These are phyloP conservation scores for Heliconius hewitsoni DNA, from an alignment of 1,140 invertebrate species.

Conservation along the genomic window DNA sequence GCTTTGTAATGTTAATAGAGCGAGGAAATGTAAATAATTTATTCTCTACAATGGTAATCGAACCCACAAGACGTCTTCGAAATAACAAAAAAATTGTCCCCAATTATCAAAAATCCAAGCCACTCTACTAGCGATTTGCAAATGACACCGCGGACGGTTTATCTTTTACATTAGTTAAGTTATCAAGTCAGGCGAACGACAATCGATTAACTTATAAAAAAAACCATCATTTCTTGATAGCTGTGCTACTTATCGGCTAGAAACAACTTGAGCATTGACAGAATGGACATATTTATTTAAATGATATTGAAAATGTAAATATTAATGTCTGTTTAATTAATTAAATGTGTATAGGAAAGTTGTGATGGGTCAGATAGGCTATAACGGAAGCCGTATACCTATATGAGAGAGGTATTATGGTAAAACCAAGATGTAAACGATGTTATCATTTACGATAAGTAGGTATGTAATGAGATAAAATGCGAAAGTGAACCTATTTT, in stretches of 20 bases:
- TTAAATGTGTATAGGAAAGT: background rate
- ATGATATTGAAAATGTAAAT: background rate
- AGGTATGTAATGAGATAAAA: background rate
- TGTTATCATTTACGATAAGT: background rate
- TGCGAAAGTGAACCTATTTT: background rate
- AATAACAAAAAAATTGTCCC: background rate
- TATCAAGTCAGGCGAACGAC: constrained; percentile 25
- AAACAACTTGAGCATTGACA: constrained; percentile 11
- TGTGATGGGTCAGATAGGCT: constrained; percentile 2
- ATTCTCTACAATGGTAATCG: no score
- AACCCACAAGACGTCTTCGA: background rate
- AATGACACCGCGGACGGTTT: constrained; percentile 30
- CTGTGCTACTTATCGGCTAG: constrained; percentile 28
- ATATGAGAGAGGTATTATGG: background rate
- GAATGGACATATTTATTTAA: constrained; percentile 2
- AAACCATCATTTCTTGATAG: constrained; percentile 25
- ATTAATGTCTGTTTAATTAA: constrained; percentile 2
- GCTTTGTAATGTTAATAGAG: no score
- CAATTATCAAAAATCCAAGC: constrained; percentile 10
- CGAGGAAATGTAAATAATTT: no score
- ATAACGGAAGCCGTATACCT: constrained; percentile 7
- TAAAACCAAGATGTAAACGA: constrained; percentile 2
- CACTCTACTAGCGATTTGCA: constrained; percentile 33
- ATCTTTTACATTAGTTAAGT: constrained; percentile 32
- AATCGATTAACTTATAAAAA: constrained; percentile 35